Conservation (phyloP, 92 coral and sea anemone genomes). For the Epizoanthus fatuus region DNA sequence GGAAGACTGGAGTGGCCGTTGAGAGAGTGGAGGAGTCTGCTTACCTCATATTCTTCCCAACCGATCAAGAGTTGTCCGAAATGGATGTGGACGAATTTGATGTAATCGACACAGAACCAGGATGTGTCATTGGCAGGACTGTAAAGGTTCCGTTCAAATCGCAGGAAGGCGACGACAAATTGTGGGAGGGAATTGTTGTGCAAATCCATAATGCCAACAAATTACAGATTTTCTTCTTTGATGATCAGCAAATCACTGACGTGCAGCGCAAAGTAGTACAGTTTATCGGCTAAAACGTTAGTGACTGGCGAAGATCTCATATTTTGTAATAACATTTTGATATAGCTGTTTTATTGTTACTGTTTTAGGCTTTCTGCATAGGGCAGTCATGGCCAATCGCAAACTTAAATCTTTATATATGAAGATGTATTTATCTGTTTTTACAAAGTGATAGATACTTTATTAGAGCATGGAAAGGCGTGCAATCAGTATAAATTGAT, state of each 20-base stretch:
- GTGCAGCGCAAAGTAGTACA: conserved; percentile 5
- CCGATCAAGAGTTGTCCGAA: neutral
- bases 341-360: conserved; percentile 1
- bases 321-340: neutral
- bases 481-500: conserved; percentile 22
- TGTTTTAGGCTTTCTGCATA: neutral
- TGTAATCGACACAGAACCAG: conserved; percentile 15
- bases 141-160: conserved; percentile 3
- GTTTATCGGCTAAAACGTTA: neutral
- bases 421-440: neutral
- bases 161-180: too few relatives aligned
- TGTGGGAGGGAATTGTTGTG: too few relatives aligned
- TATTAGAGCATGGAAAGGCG: neutral
- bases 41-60: neutral
- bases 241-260: neutral
- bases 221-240: conserved; percentile 13
- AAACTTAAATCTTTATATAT: neutral
- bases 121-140: neutral
- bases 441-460: neutral
- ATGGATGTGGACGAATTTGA: conserved; percentile 1
- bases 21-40: neutral
- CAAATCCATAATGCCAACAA: neutral
- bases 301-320: neutral
- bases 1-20: conserved; percentile 13
- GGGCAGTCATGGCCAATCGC: conserved; percentile 4